phyloP scores from a whole-genome alignment of 2,113 vertebrate species.

The Cyprinus carpio region DNA sequence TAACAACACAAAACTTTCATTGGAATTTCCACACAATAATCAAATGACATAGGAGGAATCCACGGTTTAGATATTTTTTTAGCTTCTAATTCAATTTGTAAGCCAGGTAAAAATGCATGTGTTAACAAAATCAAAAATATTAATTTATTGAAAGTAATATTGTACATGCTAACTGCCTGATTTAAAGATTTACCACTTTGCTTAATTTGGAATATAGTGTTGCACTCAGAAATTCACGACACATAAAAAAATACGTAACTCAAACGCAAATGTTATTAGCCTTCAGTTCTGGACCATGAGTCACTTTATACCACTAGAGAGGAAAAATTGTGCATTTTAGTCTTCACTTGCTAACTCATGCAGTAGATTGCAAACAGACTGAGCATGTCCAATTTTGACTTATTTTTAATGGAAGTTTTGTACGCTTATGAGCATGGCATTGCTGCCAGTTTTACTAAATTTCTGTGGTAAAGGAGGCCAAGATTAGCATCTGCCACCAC shows the following conservation, averaged over 20 bases:
- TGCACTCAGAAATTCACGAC: neutral
- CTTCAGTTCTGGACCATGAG: neutral
- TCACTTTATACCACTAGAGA: neutral
- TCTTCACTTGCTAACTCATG: neutral
- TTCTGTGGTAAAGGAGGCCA: slow-evolving; percentile 18
- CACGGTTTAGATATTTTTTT: neutral
- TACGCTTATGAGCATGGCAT: neutral
- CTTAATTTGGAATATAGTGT: neutral
- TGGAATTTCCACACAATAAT: neutral
- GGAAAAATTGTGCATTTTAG: neutral
- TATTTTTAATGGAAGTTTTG: slow-evolving; percentile 14
- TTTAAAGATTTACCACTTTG: neutral
- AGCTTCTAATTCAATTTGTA: neutral
- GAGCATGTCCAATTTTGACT: slow-evolving; percentile 20
- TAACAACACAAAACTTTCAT: neutral
- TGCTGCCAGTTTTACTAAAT: neutral
- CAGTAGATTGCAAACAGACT: slow-evolving; percentile 6
- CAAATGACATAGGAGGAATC: neutral
- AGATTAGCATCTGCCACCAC: slow-evolving; percentile 20
- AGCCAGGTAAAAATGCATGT: neutral
- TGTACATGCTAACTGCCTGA: neutral
- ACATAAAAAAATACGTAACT: neutral
- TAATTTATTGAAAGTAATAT: too few species aligned
- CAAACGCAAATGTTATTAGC: neutral
- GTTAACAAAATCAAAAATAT: neutral